Evolutionary conservation across 2,888 invertebrate species (phyloP).

Genomic region (Drosophila nigritarsus): DNA sequence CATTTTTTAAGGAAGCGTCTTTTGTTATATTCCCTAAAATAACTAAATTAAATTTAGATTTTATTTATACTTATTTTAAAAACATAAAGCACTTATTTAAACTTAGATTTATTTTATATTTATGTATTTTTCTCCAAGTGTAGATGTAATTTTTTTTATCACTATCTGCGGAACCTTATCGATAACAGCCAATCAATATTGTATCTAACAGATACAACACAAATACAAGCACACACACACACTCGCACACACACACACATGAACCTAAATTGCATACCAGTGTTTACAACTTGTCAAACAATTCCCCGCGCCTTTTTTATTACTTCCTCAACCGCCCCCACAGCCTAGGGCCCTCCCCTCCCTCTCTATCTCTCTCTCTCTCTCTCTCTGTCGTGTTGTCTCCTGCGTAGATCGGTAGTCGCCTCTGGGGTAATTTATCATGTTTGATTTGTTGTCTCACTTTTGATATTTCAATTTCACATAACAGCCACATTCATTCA

Average conservation of each 20-base stretch:
- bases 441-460: conserved; percentile 78
- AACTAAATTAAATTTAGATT: background rate
- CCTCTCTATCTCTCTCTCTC: no score
- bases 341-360: background rate
- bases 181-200: conserved; percentile 67
- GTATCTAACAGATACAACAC: conserved; percentile 71
- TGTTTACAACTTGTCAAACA: conserved; percentile 75
- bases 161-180: conserved; percentile 47
- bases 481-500: conserved; percentile 70
- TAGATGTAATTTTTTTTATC: conserved; percentile 26
- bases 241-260: conserved; percentile 15
- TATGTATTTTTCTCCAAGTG: background rate
- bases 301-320: conserved; percentile 36
- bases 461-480: conserved; percentile 69
- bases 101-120: background rate
- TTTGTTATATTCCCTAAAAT: background rate
- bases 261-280: conserved; percentile 74
- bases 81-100: background rate
- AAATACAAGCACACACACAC: conserved; percentile 23
- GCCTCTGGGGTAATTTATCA: conserved; percentile 67
- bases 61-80: background rate
- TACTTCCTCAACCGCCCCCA: conserved; percentile 10
- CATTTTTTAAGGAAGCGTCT: rapidly evolving
- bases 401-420: conserved; percentile 57
- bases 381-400: background rate